Evolutionary conservation across 2,888 invertebrate species (phyloP).

Genomic region (Parnassius apollo): DNA sequence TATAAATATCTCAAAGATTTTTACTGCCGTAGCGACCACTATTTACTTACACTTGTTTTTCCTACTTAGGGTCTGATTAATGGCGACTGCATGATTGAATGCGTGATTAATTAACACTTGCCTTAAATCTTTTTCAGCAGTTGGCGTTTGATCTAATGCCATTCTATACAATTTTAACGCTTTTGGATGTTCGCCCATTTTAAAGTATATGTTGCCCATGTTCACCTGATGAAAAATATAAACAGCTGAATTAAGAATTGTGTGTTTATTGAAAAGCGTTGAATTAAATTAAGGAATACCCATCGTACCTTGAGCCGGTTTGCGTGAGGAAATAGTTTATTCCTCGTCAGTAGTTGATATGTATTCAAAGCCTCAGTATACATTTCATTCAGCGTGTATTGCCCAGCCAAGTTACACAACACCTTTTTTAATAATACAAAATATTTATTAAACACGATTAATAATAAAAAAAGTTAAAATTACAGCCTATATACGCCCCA

Average conservation of each 20-base stretch:
- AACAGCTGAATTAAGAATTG: not conserved
- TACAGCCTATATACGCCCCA: too few relatives aligned
- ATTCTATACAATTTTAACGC: slow-evolving; percentile 98
- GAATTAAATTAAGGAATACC: not conserved
- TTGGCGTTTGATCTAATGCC: slow-evolving; percentile 98
- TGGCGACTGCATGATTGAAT: too few relatives aligned
- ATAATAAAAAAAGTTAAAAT: too few relatives aligned
- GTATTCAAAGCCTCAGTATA: slow-evolving; percentile 97
- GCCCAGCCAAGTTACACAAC: slow-evolving; percentile 96
- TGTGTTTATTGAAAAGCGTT: not conserved
- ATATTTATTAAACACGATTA: too few relatives aligned
- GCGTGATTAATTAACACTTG: slow-evolving; percentile 44
- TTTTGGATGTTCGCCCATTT: slow-evolving; percentile 95
- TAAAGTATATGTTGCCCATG: slow-evolving; percentile 98
- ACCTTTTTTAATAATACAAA: slow-evolving; percentile 81
- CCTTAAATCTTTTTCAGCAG: slow-evolving; percentile 95
- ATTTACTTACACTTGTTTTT: too few relatives aligned
- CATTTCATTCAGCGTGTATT: slow-evolving; percentile 96
- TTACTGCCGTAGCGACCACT: too few relatives aligned
- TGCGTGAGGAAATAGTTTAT: slow-evolving; percentile 96
- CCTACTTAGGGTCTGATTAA: too few relatives aligned
- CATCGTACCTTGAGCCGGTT: slow-evolving; percentile 90
- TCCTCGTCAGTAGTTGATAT: slow-evolving; percentile 95
- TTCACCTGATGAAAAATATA: slow-evolving; percentile 77
- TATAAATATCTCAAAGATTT: too few relatives aligned